Conservation (phyloP, 2,888 invertebrate genomes). For the Odontomyia ornata region DNA sequence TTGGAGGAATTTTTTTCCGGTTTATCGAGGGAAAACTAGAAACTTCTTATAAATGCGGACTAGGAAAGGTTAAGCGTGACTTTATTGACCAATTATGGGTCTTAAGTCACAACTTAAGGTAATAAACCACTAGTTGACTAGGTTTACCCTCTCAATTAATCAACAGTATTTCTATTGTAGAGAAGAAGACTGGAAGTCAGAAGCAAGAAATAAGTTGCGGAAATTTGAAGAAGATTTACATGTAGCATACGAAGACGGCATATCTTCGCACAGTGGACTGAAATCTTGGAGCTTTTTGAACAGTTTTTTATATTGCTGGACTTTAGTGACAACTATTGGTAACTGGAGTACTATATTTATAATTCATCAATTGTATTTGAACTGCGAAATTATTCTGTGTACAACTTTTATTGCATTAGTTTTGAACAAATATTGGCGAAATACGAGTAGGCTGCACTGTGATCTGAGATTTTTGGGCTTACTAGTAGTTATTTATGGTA, state of each 20-base stretch:
- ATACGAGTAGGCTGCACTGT: too few species aligned
- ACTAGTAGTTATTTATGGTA: too few species aligned
- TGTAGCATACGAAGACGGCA: conserved; percentile 83
- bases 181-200: conserved; percentile 90
- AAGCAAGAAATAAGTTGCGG: conserved; percentile 80
- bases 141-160: neutral
- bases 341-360: conserved; percentile 56
- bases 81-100: conserved; percentile 86
- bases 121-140: conserved; percentile 34
- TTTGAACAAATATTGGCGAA: too few species aligned
- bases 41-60: conserved; percentile 86
- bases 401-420: too few species aligned
- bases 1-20: conserved; percentile 82
- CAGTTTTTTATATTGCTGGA: conserved; percentile 85
- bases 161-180: conserved; percentile 57
- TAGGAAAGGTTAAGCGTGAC: conserved; percentile 85
- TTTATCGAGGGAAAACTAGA: conserved; percentile 87
- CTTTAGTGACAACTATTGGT: conserved; percentile 91
- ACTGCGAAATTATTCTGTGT: too few species aligned
- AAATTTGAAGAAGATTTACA: conserved; percentile 89
- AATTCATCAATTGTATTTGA: too few species aligned
- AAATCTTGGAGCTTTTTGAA: conserved; percentile 89
- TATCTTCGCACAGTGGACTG: conserved; percentile 84
- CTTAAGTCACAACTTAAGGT: conserved; percentile 79
- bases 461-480: too few species aligned